Evolutionary conservation across 2,113 vertebrate species (phyloP), one percentile per base, ranked within the genome.

Genomic region (Lampris megalopsis): DNA sequence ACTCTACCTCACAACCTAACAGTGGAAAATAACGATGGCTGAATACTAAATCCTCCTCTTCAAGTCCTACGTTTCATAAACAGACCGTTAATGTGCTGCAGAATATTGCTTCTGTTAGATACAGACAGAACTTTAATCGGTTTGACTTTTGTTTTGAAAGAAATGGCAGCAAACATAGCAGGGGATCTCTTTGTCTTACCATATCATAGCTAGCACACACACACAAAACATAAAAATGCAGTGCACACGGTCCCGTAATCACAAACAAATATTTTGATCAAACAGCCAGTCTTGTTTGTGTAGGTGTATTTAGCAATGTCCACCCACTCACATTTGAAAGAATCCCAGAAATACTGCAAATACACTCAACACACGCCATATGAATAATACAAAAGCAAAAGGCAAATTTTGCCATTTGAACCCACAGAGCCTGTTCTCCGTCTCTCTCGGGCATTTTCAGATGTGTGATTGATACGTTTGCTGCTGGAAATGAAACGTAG

Each of bases 101-200:
- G 63, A 75, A 79, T 71, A 75, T 72, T 66, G 71, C 36, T 63
- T 5, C 48, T 63, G 54, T 36, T 41, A 67, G 60, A 57, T 2
- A 13, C 42, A 67, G 60, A 57, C 2, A 13, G 68, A 48, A 67
- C 71, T 79, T 48, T 54, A 40, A 80, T 60, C 24, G 59, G 49
- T 68, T 75, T 75, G 59, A 75, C 81, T 80, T 63, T 45, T 82
- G 78, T 75, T 56, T 87, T 70, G 71, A 36, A 68, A 58, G 66
- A 71, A 2, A 45, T 10, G 0, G 62, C 65, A 7, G 3, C 61
- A 59, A 73, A 47, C 63, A 47, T 73, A 69, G 45, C 0, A 37
- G 56, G 70, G 77, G 50, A 62, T 61, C 4, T 24, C 53, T 41
- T 58, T 37, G 57, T 64, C 53, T 49, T 64, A 13, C n/a, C 41